Percentiles rank a stretch among this genome's conserved stretches.
These are phyloP conservation scores for Merops nubicus DNA, from an alignment of 2,113 vertebrate genomes.

Conservation along the genomic window DNA sequence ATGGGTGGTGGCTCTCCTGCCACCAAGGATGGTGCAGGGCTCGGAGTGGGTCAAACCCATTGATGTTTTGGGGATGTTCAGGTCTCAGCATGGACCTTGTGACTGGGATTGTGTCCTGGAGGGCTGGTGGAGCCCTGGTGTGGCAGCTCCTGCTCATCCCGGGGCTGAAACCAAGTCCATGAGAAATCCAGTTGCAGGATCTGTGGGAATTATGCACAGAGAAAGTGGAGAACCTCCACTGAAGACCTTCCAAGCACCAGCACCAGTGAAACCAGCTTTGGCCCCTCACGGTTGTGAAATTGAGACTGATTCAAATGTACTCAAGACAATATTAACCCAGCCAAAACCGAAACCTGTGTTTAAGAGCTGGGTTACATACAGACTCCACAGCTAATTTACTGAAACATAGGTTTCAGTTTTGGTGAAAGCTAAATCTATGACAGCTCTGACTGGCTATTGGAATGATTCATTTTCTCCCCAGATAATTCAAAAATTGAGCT, in stretches of 20 bases:
- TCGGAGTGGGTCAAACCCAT: not conserved
- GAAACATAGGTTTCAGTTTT: slow-evolving; percentile 55
- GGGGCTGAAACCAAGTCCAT: fast-evolving
- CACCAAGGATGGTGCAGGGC: fast-evolving
- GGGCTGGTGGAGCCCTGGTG: not conserved
- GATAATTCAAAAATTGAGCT: not conserved
- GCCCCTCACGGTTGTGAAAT: not conserved
- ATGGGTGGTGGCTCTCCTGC: not conserved
- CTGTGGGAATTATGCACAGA: no score
- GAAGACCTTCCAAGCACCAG: not conserved
- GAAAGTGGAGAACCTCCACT: no score
- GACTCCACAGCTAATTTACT: not conserved
- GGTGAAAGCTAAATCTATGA: slow-evolving; percentile 51
- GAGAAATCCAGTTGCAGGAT: fast-evolving
- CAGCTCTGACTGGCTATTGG: not conserved
- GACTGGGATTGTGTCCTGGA: not conserved
- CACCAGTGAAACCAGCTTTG: not conserved
- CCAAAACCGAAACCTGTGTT: slow-evolving; percentile 1
- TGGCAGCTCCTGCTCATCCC: not conserved
- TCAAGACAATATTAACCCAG: not conserved
- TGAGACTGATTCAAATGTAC: not conserved
- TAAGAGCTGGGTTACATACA: not conserved
- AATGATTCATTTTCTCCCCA: slow-evolving; percentile 55
- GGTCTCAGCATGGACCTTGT: not conserved
- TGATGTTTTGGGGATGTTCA: not conserved